Evolutionary conservation across 2,888 invertebrate species (phyloP), one percentile per base, ranked within the genome.

Genomic region (Bellardia bayeri): DNA sequence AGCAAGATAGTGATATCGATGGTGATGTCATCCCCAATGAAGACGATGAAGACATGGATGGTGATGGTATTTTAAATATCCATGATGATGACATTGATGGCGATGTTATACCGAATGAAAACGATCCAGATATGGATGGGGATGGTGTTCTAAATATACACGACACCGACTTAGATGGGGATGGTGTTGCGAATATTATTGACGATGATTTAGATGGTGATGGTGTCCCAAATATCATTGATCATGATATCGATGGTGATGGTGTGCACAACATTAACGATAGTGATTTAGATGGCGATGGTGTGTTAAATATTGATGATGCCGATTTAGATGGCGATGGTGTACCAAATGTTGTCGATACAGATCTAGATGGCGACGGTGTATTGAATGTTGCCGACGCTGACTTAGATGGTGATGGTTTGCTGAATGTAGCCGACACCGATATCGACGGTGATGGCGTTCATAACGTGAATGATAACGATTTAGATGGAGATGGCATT

Each of bases 171-270:
- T 89, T 92, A 74, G 94, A 94, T 89, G 93, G 93, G 90, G 95
- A 94, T 88, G 94, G 94, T 40, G 91, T 91, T 68, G 95, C 95
- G 40, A 95, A 95, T 93, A 89, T 90, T 51, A 91, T 90, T 33
- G 90, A 90, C 45, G 89, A 89, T 33, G 91, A 91, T 68, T 90
- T 92, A 85, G 91, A 91, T 63, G 91, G 91, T 87, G 92, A 92
- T 89, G 92, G 93, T 68, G 92, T 93, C 88, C 92, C 94, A 9
- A 90, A 90, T 80, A 90, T 92, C 85, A 91, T 93, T 89, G 93
- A 91, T 80, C 89, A 89, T 45, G 91, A 91, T 69, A 91, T 92
- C 82, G 91, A 91, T 56, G 91, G 91, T 45, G 92, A 89, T 58
- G 89, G 89, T 3, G 81, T 89, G 9, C 82, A 88, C 9, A 89